Percentiles rank a stretch among this genome's conserved stretches.
Evolutionary conservation across 1,140 invertebrate genomes (phyloP).

Genomic region (Pseudomyrmex dendroicus): DNA sequence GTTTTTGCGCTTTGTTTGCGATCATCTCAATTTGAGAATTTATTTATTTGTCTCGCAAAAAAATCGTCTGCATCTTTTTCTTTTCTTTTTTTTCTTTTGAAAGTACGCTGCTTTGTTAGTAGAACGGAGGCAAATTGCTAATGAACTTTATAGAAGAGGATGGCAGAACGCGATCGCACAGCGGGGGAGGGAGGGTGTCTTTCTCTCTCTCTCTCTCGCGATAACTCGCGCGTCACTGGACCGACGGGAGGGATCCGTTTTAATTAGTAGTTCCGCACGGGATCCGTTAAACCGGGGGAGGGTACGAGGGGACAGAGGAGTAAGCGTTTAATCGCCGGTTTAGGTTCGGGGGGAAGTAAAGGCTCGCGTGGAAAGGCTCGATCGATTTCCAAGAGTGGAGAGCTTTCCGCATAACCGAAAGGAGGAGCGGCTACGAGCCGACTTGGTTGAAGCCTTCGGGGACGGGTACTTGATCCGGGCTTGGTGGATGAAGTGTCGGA

Average conservation of each 20-base stretch:
- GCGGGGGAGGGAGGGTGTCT: too few species aligned
- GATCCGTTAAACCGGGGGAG: too few species aligned
- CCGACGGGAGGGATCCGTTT: conserved; percentile 20
- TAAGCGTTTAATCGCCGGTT: conserved; percentile 44
- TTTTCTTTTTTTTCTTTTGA: background rate
- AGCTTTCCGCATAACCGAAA: conserved; percentile 51
- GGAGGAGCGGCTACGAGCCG: conserved; percentile 16
- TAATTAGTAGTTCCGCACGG: conserved; percentile 53
- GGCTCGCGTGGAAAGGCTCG: conserved; percentile 29
- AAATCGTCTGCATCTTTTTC: background rate
- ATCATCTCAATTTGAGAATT: background rate
- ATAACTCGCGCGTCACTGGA: background rate
- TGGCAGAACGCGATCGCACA: background rate
- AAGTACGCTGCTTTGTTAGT: background rate
- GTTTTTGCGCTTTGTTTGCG: background rate
- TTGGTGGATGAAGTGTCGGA: conserved; percentile 60
- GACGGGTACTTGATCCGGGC: conserved; percentile 45
- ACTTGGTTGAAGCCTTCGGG: conserved; percentile 19
- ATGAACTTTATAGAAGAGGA: too few species aligned
- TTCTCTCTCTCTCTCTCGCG: background rate
- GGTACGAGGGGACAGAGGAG: too few species aligned
- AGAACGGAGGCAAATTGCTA: background rate
- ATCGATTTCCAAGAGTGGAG: conserved; percentile 70
- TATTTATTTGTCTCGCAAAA: background rate
- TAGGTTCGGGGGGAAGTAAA: conserved; percentile 18